These are phyloP conservation scores for Thereuonema tuberculata DNA, from an alignment of 1,140 invertebrate species.

Conservation along the genomic window DNA sequence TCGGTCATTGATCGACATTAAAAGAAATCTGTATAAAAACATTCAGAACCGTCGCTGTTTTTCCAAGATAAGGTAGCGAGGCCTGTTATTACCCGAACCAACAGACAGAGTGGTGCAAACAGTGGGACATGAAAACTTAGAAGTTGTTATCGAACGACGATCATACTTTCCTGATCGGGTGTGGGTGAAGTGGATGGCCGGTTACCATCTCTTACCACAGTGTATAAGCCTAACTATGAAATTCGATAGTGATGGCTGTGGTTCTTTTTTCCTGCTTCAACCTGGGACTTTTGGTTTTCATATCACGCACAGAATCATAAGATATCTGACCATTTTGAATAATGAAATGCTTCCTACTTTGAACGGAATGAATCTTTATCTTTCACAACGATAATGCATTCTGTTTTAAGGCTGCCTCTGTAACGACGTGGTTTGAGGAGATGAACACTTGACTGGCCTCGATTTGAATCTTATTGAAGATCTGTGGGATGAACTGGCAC, in stretches of 20 bases:
- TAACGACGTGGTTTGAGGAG: not conserved
- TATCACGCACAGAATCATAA: not conserved
- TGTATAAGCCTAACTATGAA: not conserved
- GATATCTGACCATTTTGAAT: too few species aligned
- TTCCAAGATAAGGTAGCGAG: not conserved
- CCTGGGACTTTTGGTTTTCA: not conserved
- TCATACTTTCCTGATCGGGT: not conserved
- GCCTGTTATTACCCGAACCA: not conserved
- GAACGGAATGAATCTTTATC: not conserved
- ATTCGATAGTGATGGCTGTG: not conserved
- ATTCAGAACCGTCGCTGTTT: not conserved
- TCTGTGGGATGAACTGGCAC: not conserved
- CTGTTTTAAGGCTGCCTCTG: not conserved
- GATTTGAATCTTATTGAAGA: not conserved
- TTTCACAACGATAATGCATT: not conserved
- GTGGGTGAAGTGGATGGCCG: not conserved
- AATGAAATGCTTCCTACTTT: not conserved
- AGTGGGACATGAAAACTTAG: not conserved
- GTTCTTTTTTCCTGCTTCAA: not conserved
- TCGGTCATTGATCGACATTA: not conserved
- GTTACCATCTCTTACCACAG: not conserved
- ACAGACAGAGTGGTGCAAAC: not conserved
- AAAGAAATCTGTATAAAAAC: not conserved
- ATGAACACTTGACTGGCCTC: not conserved
- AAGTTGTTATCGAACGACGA: not conserved